These are phyloP conservation scores for Xenopus borealis DNA, from an alignment of 2,113 vertebrate species.

Conservation along the genomic window DNA sequence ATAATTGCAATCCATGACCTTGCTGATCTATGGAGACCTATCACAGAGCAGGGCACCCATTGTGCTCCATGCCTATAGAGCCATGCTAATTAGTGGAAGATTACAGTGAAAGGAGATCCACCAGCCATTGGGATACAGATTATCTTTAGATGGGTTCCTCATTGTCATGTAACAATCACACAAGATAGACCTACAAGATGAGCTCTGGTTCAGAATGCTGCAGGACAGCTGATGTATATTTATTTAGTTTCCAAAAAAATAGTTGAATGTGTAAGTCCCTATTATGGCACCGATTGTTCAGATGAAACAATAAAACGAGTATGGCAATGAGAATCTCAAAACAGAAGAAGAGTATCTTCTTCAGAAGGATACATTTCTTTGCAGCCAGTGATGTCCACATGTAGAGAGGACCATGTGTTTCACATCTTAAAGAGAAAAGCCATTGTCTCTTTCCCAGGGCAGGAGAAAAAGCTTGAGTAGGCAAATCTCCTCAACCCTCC, in stretches of 20 bases:
- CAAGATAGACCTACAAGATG: background rate
- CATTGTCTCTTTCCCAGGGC: background rate
- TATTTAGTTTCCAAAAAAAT: background rate
- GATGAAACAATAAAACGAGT: background rate
- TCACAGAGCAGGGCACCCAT: constrained; percentile 15
- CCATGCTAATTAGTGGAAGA: constrained; percentile 40
- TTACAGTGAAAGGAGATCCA: constrained; percentile 37
- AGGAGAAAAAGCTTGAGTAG: background rate
- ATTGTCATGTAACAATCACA: constrained; percentile 33
- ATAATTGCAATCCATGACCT: constrained; percentile 43
- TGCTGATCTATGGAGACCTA: constrained; percentile 23
- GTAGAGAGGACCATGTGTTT: background rate
- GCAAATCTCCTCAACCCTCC: too few species aligned
- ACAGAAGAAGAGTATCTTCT: background rate
- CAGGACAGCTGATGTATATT: background rate
- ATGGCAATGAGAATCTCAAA: too few species aligned
- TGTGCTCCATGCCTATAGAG: constrained; percentile 17
- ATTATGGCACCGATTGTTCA: background rate
- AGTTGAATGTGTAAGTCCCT: background rate
- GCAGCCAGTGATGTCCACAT: background rate
- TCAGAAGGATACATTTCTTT: background rate
- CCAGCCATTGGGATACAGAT: constrained; percentile 23
- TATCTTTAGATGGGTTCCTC: constrained; percentile 22
- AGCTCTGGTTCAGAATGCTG: constrained; percentile 7
- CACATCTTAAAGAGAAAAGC: background rate